Evolutionary conservation across 1,140 invertebrate genomes (phyloP), one percentile per base, ranked within the genome.

Genomic region (Plectus sambesii): DNA sequence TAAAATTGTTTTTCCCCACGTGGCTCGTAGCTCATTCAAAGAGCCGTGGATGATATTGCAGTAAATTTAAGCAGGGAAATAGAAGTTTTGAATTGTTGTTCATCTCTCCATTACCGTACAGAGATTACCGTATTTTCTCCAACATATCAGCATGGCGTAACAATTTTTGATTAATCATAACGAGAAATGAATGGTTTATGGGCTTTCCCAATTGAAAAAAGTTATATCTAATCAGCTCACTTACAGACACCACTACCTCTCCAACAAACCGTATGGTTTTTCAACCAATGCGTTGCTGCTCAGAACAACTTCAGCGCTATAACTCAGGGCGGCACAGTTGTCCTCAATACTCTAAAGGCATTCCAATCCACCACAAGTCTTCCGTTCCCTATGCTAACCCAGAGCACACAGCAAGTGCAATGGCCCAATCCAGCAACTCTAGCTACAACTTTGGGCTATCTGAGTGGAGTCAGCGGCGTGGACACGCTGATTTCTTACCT

Each of bases 221-320:
- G 41, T 17, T 19, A 42, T 12, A 3, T 27, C 41, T 29, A 25
- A 29, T 15, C 33, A 29, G 41, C 41, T 27, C 27, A 24, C 22
- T 24, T 25, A 25, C 19, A 25, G 41, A 24, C 33, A 25, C 19
- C 33, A 42, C 12, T 27, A 42, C 17, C 41, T 26, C 20, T 27
- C 23, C 2, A 42, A 43, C 51, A 54, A 45, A 43, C 51, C 8
- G 47, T 40, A 15, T 38, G 25, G 19, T 49, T 47, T 33, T 55
- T 53, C 20, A 47, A 55, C 20, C 15, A 45, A 33, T 55, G 53
- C 29, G 19, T 41, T 3, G 1, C 35, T 17, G 53, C 53, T 9
- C 30, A 39, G 25, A 37, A 47, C 38, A 49, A 55, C 36, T 49
- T 44, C 50, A 49, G n/a, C 43, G 49, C 53, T n/a, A 55, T 55